A percentile compares a stretch with the other conserved stretches of the same genome.
Evolutionary conservation across 2,113 vertebrate genomes (phyloP).

Genomic region (Ranitomeya variabilis): DNA sequence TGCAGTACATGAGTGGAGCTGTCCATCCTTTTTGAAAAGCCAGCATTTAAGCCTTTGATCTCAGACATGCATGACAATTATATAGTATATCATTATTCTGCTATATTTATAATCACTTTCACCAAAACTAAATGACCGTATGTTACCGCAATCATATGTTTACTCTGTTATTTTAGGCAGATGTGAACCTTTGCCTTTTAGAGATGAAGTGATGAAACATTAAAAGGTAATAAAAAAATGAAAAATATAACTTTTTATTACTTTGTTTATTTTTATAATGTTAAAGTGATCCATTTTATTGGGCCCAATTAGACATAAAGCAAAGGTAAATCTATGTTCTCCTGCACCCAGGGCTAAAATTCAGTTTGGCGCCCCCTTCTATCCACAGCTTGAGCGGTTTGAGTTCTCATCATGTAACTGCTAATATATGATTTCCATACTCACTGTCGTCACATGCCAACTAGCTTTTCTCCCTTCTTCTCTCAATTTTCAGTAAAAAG

Average conservation of each 20-base stretch:
- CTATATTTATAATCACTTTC: constrained; percentile 31
- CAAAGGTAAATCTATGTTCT: too few relatives aligned
- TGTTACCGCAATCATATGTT: constrained; percentile 16
- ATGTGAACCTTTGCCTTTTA: not conserved
- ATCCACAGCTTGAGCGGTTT: too few relatives aligned
- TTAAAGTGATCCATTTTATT: too few relatives aligned
- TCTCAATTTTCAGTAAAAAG: too few relatives aligned
- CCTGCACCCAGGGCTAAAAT: too few relatives aligned
- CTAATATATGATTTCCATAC: too few relatives aligned
- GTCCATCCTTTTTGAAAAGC: not conserved
- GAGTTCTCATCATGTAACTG: too few relatives aligned
- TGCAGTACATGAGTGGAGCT: not conserved
- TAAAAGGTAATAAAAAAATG: not conserved
- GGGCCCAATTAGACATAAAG: too few relatives aligned
- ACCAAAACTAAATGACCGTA: constrained; percentile 43
- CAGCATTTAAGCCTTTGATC: constrained; percentile 13
- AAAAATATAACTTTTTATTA: not conserved
- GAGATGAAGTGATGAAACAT: not conserved
- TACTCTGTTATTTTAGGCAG: not conserved
- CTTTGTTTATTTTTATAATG: not conserved
- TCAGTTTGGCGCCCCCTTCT: too few relatives aligned
- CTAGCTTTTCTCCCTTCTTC: too few relatives aligned
- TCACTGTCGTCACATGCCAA: too few relatives aligned
- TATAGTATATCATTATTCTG: constrained; percentile 31
- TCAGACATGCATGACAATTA: not conserved